Conservation (phyloP, 2,797 vertebrate genomes). For the Spheniscus humboldti region DNA sequence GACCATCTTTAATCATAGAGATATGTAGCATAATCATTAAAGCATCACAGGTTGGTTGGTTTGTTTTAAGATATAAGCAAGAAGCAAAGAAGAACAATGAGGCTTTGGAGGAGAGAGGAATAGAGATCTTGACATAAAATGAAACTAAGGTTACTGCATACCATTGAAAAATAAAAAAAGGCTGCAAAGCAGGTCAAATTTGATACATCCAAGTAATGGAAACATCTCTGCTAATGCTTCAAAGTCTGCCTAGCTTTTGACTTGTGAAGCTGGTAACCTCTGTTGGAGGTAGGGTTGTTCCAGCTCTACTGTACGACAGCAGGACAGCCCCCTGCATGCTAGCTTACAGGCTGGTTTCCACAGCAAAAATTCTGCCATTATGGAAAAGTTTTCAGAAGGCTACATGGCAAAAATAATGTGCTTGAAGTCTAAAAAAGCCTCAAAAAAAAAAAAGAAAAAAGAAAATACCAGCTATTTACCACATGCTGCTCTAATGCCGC, state of each 20-base stretch:
- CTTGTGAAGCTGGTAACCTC: not conserved
- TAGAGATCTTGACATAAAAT: not conserved
- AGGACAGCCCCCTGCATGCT: not conserved
- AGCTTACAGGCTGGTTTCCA: not conserved
- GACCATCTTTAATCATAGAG: conserved; percentile 15
- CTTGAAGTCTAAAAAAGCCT: not conserved
- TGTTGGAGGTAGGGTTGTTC: not conserved
- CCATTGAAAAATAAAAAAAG: not conserved
- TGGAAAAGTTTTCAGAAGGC: not conserved
- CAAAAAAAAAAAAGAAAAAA: not conserved
- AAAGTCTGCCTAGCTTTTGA: not conserved
- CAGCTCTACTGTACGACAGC: not conserved
- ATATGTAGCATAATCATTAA: not conserved
- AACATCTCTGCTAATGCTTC: not conserved
- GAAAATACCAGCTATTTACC: not conserved
- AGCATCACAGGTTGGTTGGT: not conserved
- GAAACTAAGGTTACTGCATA: not conserved
- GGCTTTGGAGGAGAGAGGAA: not conserved
- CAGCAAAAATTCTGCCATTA: not conserved
- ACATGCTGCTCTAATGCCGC: not conserved
- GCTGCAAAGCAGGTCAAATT: not conserved
- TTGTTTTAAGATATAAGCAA: not conserved
- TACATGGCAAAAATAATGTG: not conserved
- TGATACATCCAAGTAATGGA: not conserved
- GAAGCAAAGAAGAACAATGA: not conserved